Conservation (phyloP, 2,113 vertebrate species). For the Callipepla californica region DNA sequence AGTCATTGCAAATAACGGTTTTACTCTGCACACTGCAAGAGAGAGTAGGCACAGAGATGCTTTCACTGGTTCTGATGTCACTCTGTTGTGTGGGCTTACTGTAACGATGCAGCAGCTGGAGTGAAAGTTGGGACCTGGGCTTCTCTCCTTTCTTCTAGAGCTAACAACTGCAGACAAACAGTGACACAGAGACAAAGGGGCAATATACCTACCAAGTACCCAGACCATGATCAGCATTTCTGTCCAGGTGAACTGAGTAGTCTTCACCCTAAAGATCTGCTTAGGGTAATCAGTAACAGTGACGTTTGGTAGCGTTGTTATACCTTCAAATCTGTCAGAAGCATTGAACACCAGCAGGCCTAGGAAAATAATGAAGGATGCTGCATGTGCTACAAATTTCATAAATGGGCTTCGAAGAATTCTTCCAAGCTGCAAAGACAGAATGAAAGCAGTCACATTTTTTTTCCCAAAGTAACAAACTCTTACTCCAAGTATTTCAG, state of each 20-base stretch:
- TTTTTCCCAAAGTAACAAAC: not conserved
- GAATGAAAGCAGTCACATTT: not conserved
- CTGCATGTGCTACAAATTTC: conserved; percentile 92
- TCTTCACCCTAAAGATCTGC: conserved; percentile 91
- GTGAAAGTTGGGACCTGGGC: not conserved
- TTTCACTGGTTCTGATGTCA: not conserved
- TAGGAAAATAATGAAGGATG: conserved; percentile 92
- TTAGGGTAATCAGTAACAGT: conserved; percentile 88
- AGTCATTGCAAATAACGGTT: not conserved
- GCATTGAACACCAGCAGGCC: conserved; percentile 91
- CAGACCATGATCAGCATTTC: conserved; percentile 93
- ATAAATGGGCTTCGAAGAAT: conserved; percentile 90
- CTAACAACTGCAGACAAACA: not conserved
- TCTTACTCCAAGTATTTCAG: not conserved
- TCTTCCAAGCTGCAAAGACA: conserved; percentile 83
- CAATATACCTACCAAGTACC: conserved; percentile 86
- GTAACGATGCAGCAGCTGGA: not conserved
- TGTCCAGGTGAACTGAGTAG: conserved; percentile 89
- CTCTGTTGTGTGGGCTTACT: not conserved
- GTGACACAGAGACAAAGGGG: not conserved
- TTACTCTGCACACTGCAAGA: not conserved
- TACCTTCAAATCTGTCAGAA: conserved; percentile 90
- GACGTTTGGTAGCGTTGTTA: conserved; percentile 84
- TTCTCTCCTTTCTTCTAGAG: not conserved
- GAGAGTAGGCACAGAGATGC: not conserved